phyloP scores from a whole-genome alignment of 2,888 invertebrate species.

The Watsonalla cultraria region DNA sequence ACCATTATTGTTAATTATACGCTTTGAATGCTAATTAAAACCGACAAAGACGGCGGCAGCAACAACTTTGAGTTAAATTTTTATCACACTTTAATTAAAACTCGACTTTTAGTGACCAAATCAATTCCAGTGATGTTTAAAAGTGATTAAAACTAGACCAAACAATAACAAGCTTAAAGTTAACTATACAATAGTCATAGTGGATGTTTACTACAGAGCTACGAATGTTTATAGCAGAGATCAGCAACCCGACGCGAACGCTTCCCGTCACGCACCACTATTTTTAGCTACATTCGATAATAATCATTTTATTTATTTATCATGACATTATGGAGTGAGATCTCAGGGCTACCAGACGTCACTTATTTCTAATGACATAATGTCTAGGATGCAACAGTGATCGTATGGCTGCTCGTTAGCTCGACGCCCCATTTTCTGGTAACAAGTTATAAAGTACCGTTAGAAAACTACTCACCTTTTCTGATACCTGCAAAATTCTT shows the following conservation, averaged over 20 bases:
- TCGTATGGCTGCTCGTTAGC: too few relatives aligned
- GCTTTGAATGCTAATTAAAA: too few relatives aligned
- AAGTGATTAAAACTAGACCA: background rate
- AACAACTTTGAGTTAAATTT: too few relatives aligned
- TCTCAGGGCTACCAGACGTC: too few relatives aligned
- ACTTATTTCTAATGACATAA: too few relatives aligned
- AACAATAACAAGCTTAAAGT: conserved; percentile 7
- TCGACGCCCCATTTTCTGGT: too few relatives aligned
- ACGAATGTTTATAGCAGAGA: conserved; percentile 50
- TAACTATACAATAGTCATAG: conserved; percentile 22
- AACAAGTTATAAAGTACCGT: too few relatives aligned
- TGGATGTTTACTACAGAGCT: conserved; percentile 51
- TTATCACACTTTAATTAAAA: background rate
- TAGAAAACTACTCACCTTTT: too few relatives aligned
- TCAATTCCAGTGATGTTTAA: background rate
- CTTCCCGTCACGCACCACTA: conserved; percentile 22
- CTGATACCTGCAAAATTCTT: too few relatives aligned
- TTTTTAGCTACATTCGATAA: conserved; percentile 39
- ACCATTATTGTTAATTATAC: too few relatives aligned
- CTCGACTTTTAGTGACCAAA: background rate
- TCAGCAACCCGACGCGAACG: conserved; percentile 46
- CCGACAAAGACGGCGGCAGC: too few relatives aligned
- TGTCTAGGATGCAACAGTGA: too few relatives aligned
- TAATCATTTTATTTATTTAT: conserved; percentile 37
- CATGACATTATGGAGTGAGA: conserved; percentile 17